phyloP scores from a whole-genome alignment of 1,140 invertebrate genomes.

The Ridgeia piscesae region DNA sequence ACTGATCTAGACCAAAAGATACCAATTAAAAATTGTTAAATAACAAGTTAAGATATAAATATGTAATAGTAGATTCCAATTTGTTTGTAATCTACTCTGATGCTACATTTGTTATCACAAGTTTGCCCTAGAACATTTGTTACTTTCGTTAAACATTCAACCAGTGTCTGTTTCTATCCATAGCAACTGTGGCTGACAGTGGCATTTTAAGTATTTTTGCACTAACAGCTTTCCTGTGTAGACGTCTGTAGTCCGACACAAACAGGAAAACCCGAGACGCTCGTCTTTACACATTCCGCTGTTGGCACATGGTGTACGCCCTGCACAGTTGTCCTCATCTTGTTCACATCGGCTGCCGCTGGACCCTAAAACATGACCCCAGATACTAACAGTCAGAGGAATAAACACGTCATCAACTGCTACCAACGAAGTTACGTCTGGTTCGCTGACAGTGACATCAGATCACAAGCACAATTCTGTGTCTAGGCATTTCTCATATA shows the following conservation, averaged over 20 bases:
- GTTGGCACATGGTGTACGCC: not conserved
- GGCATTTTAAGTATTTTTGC: not conserved
- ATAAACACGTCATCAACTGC: not conserved
- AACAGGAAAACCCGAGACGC: not conserved
- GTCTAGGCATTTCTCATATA: not conserved
- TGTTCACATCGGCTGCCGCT: not conserved
- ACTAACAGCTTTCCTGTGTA: not conserved
- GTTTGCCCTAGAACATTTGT: not conserved
- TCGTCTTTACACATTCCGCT: not conserved
- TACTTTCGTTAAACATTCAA: not conserved
- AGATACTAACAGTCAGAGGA: not conserved
- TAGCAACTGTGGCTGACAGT: not conserved
- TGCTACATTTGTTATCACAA: not conserved
- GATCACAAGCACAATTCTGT: not conserved
- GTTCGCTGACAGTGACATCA: not conserved
- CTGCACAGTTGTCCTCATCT: not conserved
- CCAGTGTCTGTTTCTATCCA: not conserved
- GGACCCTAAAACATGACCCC: not conserved
- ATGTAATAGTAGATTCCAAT: not conserved
- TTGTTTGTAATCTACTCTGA: not conserved
- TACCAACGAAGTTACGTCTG: not conserved
- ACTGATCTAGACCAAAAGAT: not conserved
- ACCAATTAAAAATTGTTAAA: not conserved
- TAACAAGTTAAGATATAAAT: not conserved
- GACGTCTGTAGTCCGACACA: not conserved